Evolutionary conservation across 1,140 invertebrate species (phyloP), one percentile per base, ranked within the genome.

Genomic region (Xylocopa sonorina): DNA sequence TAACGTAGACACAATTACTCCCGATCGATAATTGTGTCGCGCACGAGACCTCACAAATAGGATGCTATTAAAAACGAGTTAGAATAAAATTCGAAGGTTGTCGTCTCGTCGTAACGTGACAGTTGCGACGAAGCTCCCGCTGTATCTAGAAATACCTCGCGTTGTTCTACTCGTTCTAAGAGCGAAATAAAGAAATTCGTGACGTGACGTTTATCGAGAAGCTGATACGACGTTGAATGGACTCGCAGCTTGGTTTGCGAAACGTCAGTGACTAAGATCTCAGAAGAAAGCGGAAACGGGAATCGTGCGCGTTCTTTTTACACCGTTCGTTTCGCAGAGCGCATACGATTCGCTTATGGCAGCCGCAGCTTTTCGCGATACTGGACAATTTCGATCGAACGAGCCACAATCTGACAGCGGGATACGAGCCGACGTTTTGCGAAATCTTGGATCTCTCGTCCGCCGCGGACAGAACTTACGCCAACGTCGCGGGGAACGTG

Each of bases 291-390:
- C 27, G 29, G n/a, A n/a, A n/a, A n/a, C n/a, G n/a, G n/a, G n/a
- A n/a, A n/a, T n/a, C n/a, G n/a, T n/a, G n/a, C n/a, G n/a, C n/a
- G n/a, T n/a, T 9, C 0, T 21, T 7, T 32, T 3, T 32, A 14
- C 21, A 1, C n/a, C 24, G 2, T 0, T 27, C 18, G 18, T 93
- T 53, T 80, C 94, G 10, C 93, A 95, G 83, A 89, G 91, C 87
- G 83, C 94, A 73, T 90, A 93, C 77, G 84, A 83, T 89, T 85
- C 92, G 88, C 9, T 86, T 87, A 69, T 95, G 95, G 95, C 93
- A 95, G 71, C 95, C 95, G 0, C 94, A 95, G 82, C 91, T 95
- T 18, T 95, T 95, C 62, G 92, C 94, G 48, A 94, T 94, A 2
- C 89, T 94, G 62, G 90, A 91, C 7, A 69, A 91, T n/a, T 88